These are phyloP conservation scores for Hypercompe scribonia DNA, from an alignment of 2,888 invertebrate species.

Conservation along the genomic window DNA sequence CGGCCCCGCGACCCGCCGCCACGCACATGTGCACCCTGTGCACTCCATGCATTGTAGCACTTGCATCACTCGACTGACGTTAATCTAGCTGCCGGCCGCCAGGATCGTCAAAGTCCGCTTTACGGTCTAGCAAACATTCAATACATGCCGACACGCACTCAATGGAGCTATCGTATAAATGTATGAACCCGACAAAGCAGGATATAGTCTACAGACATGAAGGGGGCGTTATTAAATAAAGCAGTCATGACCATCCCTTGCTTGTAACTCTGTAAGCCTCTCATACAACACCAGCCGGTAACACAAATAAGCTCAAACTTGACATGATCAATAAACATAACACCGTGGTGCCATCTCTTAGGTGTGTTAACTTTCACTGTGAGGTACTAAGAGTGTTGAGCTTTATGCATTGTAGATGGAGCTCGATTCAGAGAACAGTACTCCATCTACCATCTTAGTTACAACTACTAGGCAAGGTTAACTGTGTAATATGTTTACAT, in stretches of 20 bases:
- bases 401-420: conserved; percentile 14
- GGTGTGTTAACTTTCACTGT: conserved; percentile 1
- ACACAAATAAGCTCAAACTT: conserved; percentile 24
- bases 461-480: background rate
- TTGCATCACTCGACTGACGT: conserved; percentile 18
- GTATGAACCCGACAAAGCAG: conserved; percentile 22
- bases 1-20: conserved; percentile 34
- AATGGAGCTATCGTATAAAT: conserved; percentile 13
- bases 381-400: background rate
- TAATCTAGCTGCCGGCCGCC: background rate
- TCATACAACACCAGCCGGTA: conserved; percentile 28
- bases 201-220: conserved; percentile 33
- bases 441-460: background rate
- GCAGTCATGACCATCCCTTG: conserved; percentile 39
- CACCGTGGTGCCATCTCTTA: conserved; percentile 42
- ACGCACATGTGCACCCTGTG: conserved; percentile 32
- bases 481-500: background rate
- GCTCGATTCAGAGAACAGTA: background rate
- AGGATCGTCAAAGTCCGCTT: conserved; percentile 10
- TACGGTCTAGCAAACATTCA: conserved; percentile 29
- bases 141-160: conserved; percentile 30
- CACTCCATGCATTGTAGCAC: conserved; percentile 26
- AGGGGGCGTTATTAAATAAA: conserved; percentile 38
- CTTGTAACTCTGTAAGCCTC: conserved; percentile 16
- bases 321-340: conserved; percentile 35